Conservation (phyloP, 2,113 vertebrate species). For the Rhea americana region DNA sequence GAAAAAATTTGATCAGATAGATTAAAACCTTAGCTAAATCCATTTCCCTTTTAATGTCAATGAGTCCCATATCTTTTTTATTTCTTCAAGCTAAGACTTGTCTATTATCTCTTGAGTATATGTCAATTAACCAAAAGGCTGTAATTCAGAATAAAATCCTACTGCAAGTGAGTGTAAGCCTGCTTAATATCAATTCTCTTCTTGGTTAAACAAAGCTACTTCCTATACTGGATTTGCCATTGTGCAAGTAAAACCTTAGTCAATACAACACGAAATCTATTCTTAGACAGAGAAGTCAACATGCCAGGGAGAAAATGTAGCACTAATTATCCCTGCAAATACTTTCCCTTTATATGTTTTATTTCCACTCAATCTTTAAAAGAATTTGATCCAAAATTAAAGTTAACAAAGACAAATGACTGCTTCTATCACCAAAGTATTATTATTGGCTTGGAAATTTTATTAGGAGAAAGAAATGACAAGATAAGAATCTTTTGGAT, state of each 20-base stretch:
- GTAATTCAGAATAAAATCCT: not conserved
- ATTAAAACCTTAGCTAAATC: not conserved
- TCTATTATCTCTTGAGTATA: not conserved
- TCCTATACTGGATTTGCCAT: not conserved
- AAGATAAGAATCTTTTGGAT: not conserved
- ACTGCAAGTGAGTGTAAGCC: not conserved
- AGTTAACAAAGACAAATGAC: not conserved
- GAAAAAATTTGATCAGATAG: not conserved
- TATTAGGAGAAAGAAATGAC: not conserved
- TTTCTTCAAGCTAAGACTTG: not conserved
- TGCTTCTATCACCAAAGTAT: not conserved
- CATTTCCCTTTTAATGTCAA: not conserved
- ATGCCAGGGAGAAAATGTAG: not conserved
- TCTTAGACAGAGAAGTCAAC: not conserved
- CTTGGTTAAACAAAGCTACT: not conserved
- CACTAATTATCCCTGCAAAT: not conserved
- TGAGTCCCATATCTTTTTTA: not conserved
- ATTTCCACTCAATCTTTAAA: constrained; percentile 14
- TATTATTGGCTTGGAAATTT: not conserved
- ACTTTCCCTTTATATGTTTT: not conserved
- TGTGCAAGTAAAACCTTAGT: constrained; percentile 16
- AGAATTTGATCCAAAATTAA: not conserved
- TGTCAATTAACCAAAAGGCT: not conserved
- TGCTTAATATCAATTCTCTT: not conserved
- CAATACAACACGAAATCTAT: not conserved